Conservation (phyloP, 2,113 vertebrate genomes). For the Lontra canadensis region DNA sequence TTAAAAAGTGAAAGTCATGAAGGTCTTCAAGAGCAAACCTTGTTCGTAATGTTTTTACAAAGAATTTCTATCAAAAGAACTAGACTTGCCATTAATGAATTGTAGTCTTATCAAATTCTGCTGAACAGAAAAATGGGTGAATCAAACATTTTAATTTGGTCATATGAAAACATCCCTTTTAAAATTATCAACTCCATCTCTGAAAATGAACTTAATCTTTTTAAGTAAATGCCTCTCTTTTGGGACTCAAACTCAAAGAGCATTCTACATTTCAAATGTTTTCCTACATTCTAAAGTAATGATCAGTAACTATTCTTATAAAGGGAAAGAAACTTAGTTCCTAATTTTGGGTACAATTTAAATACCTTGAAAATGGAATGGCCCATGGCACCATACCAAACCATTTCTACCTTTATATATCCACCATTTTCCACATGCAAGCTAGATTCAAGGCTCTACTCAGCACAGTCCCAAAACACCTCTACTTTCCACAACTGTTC, state of each 20-base stretch:
- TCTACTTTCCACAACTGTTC: neutral
- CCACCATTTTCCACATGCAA: neutral
- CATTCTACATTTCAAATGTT: neutral
- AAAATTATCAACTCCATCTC: neutral
- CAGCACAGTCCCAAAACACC: neutral
- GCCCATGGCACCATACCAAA: neutral
- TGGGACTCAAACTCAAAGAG: neutral
- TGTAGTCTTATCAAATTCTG: neutral
- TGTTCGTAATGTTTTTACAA: neutral
- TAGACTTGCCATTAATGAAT: neutral
- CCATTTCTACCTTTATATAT: neutral
- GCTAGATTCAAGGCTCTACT: neutral
- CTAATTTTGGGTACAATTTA: neutral
- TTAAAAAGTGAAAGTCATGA: neutral
- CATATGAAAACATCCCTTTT: neutral
- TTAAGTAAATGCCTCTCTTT: neutral
- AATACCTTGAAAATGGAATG: neutral
- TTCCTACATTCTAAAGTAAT: neutral
- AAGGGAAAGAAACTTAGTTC: neutral
- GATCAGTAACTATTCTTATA: neutral
- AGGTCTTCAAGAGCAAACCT: neutral
- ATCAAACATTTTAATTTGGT: neutral
- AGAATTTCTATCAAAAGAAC: neutral
- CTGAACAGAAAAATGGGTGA: neutral
- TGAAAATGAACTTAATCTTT: neutral